Evolutionary conservation across 92 coral and sea anemone species (phyloP), one percentile per base, ranked within the genome.

Genomic region (Pocillopora grandis): DNA sequence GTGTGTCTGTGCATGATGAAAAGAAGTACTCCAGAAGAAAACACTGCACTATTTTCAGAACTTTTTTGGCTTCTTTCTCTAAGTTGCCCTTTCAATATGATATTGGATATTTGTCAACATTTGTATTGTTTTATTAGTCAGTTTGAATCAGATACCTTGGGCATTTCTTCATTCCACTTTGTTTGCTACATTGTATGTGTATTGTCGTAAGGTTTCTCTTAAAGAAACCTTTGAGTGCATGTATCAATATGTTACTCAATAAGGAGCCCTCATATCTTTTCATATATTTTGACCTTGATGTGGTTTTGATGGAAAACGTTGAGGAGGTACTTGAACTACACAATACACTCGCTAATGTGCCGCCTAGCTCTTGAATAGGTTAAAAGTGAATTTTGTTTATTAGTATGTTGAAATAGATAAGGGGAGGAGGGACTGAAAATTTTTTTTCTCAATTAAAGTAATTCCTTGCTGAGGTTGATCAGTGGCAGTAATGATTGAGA

Each of bases 281-380:
- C 7, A n/a, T 21, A 67, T 12, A 68, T 42, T 64, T 76, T 76
- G 65, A 76, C 58, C 58, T 63, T 81, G 85, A 81, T 58, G 85
- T n/a, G 56, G 70, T 33, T 18, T 58, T 10, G 15, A 59, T 35
- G 69, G 77, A 70, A 71, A 80, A 58, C 42, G 20, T 59, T 33
- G 33, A 81, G 85, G 35, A 69, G 36, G 36, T 31, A 49, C 76
- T 69, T 60, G 60, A 35, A 57, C 66, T 2, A 3, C 69, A 66
- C 17, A 57, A 56, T 2, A 3, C 69, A 66, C 23, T 31, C 31
- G 35, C 60, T 10, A n/a, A 16, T 27, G 9, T 21, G 48, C 69
- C 36, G 55, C 85, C 77, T 81, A 36, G 70, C 58, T 69, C 77
- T 69, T 71, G 48, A 81, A 59, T 71, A 59, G 60, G 11, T 5